These are phyloP conservation scores for Epirrhoe tristata DNA, from an alignment of 2,888 invertebrate genomes.

Conservation along the genomic window DNA sequence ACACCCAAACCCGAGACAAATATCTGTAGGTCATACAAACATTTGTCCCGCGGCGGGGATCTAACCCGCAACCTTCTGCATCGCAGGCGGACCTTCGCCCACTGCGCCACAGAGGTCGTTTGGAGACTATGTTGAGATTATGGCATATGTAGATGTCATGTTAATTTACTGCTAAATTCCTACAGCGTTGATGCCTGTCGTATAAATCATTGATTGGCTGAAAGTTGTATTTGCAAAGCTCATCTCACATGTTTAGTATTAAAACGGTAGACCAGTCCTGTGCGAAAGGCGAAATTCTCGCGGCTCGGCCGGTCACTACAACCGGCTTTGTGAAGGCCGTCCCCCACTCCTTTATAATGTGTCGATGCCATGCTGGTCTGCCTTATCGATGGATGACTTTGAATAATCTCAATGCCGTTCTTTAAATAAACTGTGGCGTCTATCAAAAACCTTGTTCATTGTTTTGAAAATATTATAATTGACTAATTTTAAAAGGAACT, in stretches of 20 bases:
- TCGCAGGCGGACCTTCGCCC: no score
- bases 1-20: no score
- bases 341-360: constrained; percentile 68
- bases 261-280: constrained; percentile 75
- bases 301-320: constrained; percentile 68
- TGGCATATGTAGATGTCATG: no score
- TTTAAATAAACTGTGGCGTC: constrained; percentile 24
- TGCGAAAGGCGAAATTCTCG: constrained; percentile 83
- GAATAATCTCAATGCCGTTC: constrained; percentile 43
- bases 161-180: no score
- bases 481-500: background rate
- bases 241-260: constrained; percentile 51
- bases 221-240: constrained; percentile 10
- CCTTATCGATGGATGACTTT: constrained; percentile 67
- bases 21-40: no score
- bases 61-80: no score
- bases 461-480: background rate
- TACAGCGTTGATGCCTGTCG: no score
- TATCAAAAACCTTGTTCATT: constrained; percentile 15
- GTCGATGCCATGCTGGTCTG: constrained; percentile 50
- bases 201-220: background rate
- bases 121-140: no score
- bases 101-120: no score
- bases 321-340: constrained; percentile 84
- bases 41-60: no score